phyloP scores from a whole-genome alignment of 2,797 vertebrate genomes.

The Clarias laeviceps region DNA sequence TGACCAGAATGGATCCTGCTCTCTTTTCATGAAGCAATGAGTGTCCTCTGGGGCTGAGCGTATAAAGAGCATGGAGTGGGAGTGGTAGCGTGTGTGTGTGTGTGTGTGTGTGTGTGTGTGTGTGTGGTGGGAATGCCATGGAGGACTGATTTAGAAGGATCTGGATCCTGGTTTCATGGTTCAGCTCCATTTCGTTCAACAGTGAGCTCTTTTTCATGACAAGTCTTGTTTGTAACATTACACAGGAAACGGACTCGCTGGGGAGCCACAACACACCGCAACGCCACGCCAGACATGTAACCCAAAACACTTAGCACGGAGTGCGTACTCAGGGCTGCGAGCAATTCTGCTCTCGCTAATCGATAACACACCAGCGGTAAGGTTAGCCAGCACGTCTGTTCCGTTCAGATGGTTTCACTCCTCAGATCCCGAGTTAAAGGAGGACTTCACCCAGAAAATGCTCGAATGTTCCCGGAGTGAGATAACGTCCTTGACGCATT shows the following conservation, averaged over 20 bases:
- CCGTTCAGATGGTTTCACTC: neutral
- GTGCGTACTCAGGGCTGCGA: neutral
- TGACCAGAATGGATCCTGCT: constrained; percentile 68
- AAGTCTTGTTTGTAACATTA: constrained; percentile 3
- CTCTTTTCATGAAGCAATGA: constrained; percentile 65
- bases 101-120: constrained; percentile 28
- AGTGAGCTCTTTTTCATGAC: constrained; percentile 10
- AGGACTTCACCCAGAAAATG: neutral
- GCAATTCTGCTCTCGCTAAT: constrained; percentile 19
- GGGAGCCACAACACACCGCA: constrained; percentile 13
- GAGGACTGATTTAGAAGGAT: constrained; percentile 20
- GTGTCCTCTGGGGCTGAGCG: constrained; percentile 48
- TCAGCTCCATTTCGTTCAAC: constrained; percentile 20
- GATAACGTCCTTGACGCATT: neutral
- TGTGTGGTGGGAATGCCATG: constrained; percentile 14
- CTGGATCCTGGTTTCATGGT: constrained; percentile 4
- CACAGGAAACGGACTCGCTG: constrained; percentile 8
- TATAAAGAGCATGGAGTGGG: constrained; percentile 24
- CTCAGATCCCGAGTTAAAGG: neutral
- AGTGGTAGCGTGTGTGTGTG: constrained; percentile 21
- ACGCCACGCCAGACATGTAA: neutral
- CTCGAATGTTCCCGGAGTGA: neutral
- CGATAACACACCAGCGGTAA: constrained; percentile 12
- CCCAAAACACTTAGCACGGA: constrained; percentile 17
- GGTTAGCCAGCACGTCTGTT: neutral